Conservation (phyloP, 2,113 vertebrate species). For the Lutjanus erythropterus region DNA sequence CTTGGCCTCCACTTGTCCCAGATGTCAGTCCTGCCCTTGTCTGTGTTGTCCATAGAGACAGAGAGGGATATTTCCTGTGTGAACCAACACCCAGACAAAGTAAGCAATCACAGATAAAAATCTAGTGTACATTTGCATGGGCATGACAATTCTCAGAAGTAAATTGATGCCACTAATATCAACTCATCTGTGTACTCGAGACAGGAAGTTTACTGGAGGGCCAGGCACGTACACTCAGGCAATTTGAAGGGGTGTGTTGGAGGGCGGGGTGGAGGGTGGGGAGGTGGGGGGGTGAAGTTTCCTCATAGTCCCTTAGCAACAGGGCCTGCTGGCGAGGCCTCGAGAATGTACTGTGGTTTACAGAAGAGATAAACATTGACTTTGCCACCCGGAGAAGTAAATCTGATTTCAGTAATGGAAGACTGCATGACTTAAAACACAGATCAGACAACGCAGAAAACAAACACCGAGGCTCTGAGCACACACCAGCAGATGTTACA, state of each 20-base stretch:
- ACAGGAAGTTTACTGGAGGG: slow-evolving; percentile 85
- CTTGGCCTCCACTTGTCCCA: slow-evolving; percentile 62
- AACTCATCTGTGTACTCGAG: slow-evolving; percentile 76
- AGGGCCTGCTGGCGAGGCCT: slow-evolving; percentile 72
- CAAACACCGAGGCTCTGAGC: slow-evolving; percentile 32
- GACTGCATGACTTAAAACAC: slow-evolving; percentile 61
- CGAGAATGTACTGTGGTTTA: slow-evolving; percentile 82
- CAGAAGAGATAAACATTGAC: slow-evolving; percentile 82
- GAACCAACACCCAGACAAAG: slow-evolving; percentile 81
- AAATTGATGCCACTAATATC: slow-evolving; percentile 83
- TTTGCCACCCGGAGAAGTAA: slow-evolving; percentile 74
- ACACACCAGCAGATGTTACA: slow-evolving; percentile 38
- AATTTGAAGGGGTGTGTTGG: slow-evolving; percentile 59
- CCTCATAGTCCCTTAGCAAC: slow-evolving; percentile 78
- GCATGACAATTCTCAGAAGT: slow-evolving; percentile 76
- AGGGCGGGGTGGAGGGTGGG: neutral
- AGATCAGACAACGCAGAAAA: slow-evolving; percentile 50
- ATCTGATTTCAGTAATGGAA: slow-evolving; percentile 70
- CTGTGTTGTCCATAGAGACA: slow-evolving; percentile 72
- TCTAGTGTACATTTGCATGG: slow-evolving; percentile 70
- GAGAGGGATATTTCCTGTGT: slow-evolving; percentile 80
- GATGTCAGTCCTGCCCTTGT: slow-evolving; percentile 71
- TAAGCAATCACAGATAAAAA: slow-evolving; percentile 72
- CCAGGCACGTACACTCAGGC: slow-evolving; percentile 75
- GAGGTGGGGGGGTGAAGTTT: slow-evolving; percentile 52